These are phyloP conservation scores for Formicarius rufipectus DNA, from an alignment of 2,113 vertebrate genomes.

Conservation along the genomic window DNA sequence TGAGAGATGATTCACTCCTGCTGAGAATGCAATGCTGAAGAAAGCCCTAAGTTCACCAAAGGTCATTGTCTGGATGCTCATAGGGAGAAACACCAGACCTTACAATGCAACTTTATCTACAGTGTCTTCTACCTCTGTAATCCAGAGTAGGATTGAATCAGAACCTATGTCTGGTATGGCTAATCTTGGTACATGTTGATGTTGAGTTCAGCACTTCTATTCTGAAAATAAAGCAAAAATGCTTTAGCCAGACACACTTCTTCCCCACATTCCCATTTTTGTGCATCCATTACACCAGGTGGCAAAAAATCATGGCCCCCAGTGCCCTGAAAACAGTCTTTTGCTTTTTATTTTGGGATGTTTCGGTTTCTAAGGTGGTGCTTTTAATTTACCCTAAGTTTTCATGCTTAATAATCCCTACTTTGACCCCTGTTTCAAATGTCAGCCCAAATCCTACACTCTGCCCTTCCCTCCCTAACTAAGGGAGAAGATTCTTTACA, in stretches of 20 bases:
- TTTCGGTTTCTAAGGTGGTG: background rate
- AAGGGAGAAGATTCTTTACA: background rate
- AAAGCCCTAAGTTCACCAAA: background rate
- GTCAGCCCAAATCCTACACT: background rate
- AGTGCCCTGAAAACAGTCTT: background rate
- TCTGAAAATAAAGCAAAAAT: background rate
- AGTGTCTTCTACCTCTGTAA: background rate
- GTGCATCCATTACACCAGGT: background rate
- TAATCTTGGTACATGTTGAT: background rate
- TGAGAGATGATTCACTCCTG: background rate
- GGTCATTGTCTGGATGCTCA: background rate
- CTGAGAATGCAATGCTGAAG: background rate
- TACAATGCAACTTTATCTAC: background rate
- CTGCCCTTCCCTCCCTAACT: background rate
- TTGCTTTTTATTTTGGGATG: background rate
- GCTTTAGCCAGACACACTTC: background rate
- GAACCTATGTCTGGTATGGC: background rate
- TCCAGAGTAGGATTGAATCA: background rate
- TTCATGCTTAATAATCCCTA: background rate
- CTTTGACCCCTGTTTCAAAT: background rate
- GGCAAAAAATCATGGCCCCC: background rate
- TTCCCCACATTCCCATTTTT: background rate
- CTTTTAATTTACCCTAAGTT: background rate
- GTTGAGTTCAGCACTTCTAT: background rate
- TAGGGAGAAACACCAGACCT: background rate